These are phyloP conservation scores for Phrixothrix hirtus DNA, from an alignment of 2,888 invertebrate species.

Conservation along the genomic window DNA sequence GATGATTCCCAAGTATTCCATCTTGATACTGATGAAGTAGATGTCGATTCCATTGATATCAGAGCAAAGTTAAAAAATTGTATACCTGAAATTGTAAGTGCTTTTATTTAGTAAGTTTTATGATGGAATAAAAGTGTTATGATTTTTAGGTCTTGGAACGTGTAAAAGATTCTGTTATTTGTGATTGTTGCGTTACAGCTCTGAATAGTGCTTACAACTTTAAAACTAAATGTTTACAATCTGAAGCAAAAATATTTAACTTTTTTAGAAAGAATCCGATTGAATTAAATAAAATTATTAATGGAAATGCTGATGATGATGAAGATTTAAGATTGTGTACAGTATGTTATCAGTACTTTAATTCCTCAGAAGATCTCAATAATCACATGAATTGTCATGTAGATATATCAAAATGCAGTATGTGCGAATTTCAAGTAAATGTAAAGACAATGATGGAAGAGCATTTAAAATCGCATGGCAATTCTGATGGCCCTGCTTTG, in stretches of 20 bases:
- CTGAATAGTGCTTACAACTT: constrained; percentile 3
- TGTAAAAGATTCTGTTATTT: constrained; percentile 1
- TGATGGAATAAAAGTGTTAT: neutral
- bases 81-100: constrained; percentile 5
- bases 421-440: constrained; percentile 9
- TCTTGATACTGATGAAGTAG: neutral
- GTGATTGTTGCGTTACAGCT: neutral
- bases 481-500: neutral
- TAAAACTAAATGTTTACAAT: constrained; percentile 4
- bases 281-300: neutral
- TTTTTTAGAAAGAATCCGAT: neutral
- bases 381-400: constrained; percentile 9
- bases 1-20: neutral
- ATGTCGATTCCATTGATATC: neutral
- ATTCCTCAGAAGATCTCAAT: neutral
- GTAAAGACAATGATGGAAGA: constrained; percentile 1
- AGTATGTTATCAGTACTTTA: constrained; percentile 1
- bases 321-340: neutral
- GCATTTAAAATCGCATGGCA: constrained; percentile 6
- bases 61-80: constrained; percentile 1
- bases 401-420: constrained; percentile 4
- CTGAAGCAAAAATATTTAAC: neutral
- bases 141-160: constrained; percentile 1
- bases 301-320: neutral
- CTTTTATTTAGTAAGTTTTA: neutral